Evolutionary conservation across 1,140 invertebrate genomes (phyloP).

Genomic region (Zeugodacus cucurbitae): DNA sequence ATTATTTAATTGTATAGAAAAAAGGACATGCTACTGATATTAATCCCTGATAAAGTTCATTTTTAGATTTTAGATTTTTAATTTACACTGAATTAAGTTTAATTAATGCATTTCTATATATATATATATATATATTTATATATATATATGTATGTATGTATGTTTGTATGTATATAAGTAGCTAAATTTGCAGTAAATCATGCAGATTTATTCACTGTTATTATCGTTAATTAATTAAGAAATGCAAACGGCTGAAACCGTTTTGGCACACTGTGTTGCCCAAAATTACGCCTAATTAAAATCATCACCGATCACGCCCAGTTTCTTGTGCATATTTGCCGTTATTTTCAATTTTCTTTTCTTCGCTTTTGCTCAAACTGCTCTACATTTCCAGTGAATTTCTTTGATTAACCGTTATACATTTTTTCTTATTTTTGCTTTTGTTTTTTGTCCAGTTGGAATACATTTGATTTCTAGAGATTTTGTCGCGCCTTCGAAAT

Average conservation of each 20-base stretch:
- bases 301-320: background rate
- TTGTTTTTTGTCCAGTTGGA: background rate
- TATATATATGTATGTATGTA: background rate
- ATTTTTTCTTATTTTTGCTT: background rate
- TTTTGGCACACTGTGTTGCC: conserved; percentile 1
- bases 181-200: background rate
- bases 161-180: background rate
- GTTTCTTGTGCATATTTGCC: background rate
- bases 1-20: conserved; percentile 32
- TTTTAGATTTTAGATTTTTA: no score
- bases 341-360: background rate
- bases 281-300: background rate
- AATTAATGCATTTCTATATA: background rate
- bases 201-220: background rate
- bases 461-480: conserved; percentile 34
- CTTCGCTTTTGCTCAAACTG: background rate
- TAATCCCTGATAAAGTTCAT: conserved; percentile 31
- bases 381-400: background rate
- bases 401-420: background rate
- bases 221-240: conserved; percentile 11
- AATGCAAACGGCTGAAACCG: conserved; percentile 20
- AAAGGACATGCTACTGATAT: conserved; percentile 42
- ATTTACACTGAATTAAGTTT: conserved; percentile 12
- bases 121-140: conserved; percentile 3
- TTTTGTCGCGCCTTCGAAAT: background rate